Evolutionary conservation across 2,113 vertebrate genomes (phyloP), one percentile per base, ranked within the genome.

Genomic region (Prochilodus magdalenae): DNA sequence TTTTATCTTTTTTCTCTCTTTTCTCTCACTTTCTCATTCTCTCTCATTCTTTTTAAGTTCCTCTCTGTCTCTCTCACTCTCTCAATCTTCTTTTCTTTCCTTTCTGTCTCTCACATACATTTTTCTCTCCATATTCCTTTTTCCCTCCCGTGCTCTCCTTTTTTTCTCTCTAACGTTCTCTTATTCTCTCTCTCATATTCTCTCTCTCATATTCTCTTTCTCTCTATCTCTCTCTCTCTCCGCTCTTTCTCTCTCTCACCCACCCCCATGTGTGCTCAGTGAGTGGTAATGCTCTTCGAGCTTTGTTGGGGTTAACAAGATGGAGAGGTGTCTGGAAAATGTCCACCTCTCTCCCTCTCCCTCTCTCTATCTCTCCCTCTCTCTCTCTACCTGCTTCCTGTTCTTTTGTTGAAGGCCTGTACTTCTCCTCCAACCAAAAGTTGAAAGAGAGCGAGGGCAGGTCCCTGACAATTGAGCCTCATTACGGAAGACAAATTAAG

Each of bases 321-420:
- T 89, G 88, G 90, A 91, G 90, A 89, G 71, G 74, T 77, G 70
- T 75, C 71, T 81, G 73, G 75, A 85, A 67, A 85, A 84, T 47
- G 49, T 79, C 77, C 53, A 36, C 49, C 24, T 77, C 44, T 79
- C 84, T 90, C 57, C 26, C 57, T 26, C 57, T 60, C 57, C 26
- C 57, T 90, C 90, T 91, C 90, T 84, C 86, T 79, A 85, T 89
- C 88, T 87, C 86, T 88, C 78, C 90, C 89, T 88, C 40, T 30
- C 13, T 33, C 44, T 90, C 86, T 84, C 80, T 27, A 72, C 26
- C 74, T 70, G 77, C 53, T 74, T 81, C 65, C 66, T 73, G 53
- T 44, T 30, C 27, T 30, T 65, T 27, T 63, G 22, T 15, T 63
- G 24, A 29, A 63, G 15, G 60, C 26, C 26, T 66, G 29, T 8